Percentiles rank a stretch among this genome's conserved stretches.
phyloP scores from a whole-genome alignment of 2,888 invertebrate genomes.

The Choristoneura rosaceana region DNA sequence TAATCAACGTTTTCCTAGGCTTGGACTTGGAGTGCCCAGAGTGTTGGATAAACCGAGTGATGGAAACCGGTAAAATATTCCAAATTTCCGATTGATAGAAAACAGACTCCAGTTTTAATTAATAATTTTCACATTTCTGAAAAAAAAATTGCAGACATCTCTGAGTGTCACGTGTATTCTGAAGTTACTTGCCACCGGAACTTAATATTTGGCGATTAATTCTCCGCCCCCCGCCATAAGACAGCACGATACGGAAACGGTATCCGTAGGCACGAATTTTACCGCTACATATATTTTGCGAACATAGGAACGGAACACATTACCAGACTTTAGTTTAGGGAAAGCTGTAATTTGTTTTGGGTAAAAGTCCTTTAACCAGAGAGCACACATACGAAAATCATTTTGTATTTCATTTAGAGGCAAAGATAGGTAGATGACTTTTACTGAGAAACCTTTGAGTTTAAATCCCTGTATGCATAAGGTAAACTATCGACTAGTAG shows the following conservation, averaged over 20 bases:
- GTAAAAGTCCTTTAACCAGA: background rate
- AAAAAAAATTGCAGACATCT: background rate
- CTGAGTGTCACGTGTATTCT: background rate
- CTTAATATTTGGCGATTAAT: background rate
- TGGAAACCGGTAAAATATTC: no score
- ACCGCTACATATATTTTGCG: background rate
- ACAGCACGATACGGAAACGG: slow-evolving; percentile 26
- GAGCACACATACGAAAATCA: background rate
- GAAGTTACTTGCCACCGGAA: background rate
- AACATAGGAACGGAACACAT: slow-evolving; percentile 4
- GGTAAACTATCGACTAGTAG: no score
- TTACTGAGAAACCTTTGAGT: no score
- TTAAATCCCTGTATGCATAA: no score
- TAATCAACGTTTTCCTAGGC: no score
- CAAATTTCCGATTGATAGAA: no score
- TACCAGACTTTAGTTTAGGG: slow-evolving; percentile 3
- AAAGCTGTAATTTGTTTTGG: slow-evolving; percentile 2
- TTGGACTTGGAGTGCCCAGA: no score
- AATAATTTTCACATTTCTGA: background rate
- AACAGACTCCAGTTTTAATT: no score
- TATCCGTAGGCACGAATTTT: background rate
- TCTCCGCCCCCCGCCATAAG: background rate
- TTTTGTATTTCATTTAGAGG: no score
- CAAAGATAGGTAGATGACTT: no score
- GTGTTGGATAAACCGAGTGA: no score